Evolutionary conservation across 64 coral and sea anemone species (phyloP).

Genomic region (Montipora sp.): DNA sequence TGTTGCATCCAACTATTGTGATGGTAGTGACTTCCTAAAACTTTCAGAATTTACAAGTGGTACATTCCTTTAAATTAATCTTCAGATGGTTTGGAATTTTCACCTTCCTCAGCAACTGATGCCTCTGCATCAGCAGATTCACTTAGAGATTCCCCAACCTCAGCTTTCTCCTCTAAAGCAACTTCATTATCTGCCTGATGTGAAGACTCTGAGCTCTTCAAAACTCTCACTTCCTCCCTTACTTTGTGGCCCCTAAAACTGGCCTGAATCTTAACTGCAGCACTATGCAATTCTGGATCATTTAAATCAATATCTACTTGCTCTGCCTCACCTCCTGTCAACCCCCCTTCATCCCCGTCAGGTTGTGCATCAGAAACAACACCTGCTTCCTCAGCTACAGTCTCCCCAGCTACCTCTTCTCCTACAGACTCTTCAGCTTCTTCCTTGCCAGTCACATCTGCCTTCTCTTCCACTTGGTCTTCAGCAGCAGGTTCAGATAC

Average conservation of each 20-base stretch:
- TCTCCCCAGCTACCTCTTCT: neutral
- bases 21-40: neutral
- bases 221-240: conserved; percentile 69
- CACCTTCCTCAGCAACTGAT: conserved; percentile 11
- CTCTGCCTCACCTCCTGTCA: conserved; percentile 29
- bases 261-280: conserved; percentile 96
- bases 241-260: conserved; percentile 92
- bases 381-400: conserved; percentile 12
- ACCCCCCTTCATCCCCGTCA: neutral
- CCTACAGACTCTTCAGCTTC: neutral
- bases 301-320: conserved; percentile 61
- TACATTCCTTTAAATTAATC: conserved; percentile 10
- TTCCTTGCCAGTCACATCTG: neutral
- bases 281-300: conserved; percentile 86
- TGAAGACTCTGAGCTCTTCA: conserved; percentile 65
- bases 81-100: conserved; percentile 42
- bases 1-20: neutral
- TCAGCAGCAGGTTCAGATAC: conserved; percentile 16
- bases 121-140: neutral
- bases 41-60: neutral
- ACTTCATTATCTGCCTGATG: neutral
- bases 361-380: conserved; percentile 22
- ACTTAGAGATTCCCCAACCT: neutral
- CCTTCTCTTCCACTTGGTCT: neutral
- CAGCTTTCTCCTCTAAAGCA: conserved; percentile 3